Base-by-base conservation (phyloP, 2,797 vertebrate genomes). In the Periparus ater region DNA sequence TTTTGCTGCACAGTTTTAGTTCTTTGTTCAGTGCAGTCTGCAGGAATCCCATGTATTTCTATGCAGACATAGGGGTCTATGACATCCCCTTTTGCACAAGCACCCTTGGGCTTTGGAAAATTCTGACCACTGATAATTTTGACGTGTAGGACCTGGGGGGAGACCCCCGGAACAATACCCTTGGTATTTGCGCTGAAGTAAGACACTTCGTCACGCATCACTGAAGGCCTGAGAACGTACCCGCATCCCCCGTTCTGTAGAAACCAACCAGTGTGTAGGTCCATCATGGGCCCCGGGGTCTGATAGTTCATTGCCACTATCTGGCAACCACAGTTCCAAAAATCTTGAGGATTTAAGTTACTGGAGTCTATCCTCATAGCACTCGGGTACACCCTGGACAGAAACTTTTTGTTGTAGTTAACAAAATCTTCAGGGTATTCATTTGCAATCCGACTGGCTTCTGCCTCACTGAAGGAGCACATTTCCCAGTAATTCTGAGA, bases 91-190 rank as follows among this genome's bases (percentile, higher is more conserved):
- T 99, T 99, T 60, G 99, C 98, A 85, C 99, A 99, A 0, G 99
- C 99, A 26, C 99, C 99, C 96, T 99, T 99, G 67, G 99, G 99
- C 97, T 99, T 99, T 84, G 99, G 99, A 85, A 99, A 98, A 95
- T 99, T 99, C 95, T 99, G 99, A 71, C 99, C 99, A 61, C 99
- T 99, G 97, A 99, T 99, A 68, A 99, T 98, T 98, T 99, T 99
- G 89, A 99, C 97, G 16, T 99, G 98, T 2, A 99, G 98, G 42
- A 98, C 98, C 55, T 99, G 98, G 3, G 99, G 98, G 12, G 99
- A 99, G 27, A 99, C 99, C 12, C 99, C 99, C 0, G 99, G 99
- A n/a, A 99, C 98, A 3, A 99, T 98, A 80, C 99, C 99, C 97
- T 99, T 99, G 3, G 99, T 99, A 93, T 99, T 99, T 45, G 99